Evolutionary conservation across 2,888 invertebrate species (phyloP), one percentile per base, ranked within the genome.

Genomic region (Carterocephalus palaemon): DNA sequence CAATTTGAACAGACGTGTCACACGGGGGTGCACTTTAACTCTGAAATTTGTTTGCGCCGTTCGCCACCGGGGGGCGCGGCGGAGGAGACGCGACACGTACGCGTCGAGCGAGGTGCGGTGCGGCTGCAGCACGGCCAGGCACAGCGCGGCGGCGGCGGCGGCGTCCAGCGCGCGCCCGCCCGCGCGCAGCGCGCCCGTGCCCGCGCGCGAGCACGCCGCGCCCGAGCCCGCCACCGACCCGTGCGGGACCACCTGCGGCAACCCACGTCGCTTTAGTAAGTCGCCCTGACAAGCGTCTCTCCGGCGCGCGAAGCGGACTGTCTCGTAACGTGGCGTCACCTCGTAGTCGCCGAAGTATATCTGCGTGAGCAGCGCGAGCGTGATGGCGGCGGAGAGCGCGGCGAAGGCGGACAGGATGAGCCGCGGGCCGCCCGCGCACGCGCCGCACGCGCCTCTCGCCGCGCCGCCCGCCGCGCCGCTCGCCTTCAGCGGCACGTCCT

Each of bases 71-170:
- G n/a, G n/a, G n/a, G n/a, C n/a, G 31, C 3, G 5, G 5, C 8
- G 16, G 1, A 4, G 16, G 1, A 12, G 8, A n/a, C n/a, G 15
- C 2, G 10, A 23, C 46, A 78, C 88, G 74, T 75, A 94, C 94
- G 93, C 93, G 68, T 95, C 94, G 24, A 95, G 80, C 20, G 94
- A 92, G 16, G 92, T 92, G 56, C 89, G 83, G 63, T 94, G 93
- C 37, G 93, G 92, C 54, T 92, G 89, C 10, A 92, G 88, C 20
- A 94, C 91, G 33, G 92, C 90, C 54, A 93, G 88, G 72, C 95
- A 95, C 47, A 95, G 88, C 26, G 92, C 89, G 36, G 92, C 89
- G 20, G 92, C 92, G 39, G 92, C 88, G 19, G 93, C 92, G 42
- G 86, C 13, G 94, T 91, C 75, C 91, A 91, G n/a, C 94, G 90